Evolutionary conservation across 2,113 vertebrate species (phyloP).

Genomic region (Lagopus leucura): DNA sequence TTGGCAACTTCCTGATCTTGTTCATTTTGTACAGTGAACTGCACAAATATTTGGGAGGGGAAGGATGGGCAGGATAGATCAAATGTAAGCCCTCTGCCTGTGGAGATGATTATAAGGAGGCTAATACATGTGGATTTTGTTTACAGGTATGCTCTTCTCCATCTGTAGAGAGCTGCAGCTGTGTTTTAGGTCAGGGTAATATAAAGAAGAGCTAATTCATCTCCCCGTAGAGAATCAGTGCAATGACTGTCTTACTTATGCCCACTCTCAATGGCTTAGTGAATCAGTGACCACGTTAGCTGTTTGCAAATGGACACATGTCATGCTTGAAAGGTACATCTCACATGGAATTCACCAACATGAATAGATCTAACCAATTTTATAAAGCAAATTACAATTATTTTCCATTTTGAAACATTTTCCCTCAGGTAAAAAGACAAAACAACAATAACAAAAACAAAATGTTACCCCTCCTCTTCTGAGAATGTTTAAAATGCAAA

Average conservation of each 20-base stretch:
- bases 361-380: background rate
- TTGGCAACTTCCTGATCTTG: background rate
- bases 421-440: background rate
- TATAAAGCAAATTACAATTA: background rate
- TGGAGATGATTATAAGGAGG: background rate
- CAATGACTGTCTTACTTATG: background rate
- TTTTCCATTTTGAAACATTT: background rate
- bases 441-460: background rate
- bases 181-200: background rate
- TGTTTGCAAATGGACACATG: background rate
- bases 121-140: background rate
- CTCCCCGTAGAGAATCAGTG: background rate
- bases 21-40: background rate
- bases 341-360: background rate
- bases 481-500: background rate
- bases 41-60: background rate
- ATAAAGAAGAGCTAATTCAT: background rate
- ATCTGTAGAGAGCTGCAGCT: background rate
- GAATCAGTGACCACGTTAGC: background rate
- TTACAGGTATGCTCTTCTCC: background rate
- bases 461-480: background rate
- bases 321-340: fast-evolving
- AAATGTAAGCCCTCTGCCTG: background rate
- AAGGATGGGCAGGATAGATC: background rate
- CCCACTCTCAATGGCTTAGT: background rate